Percentiles rank a stretch among this genome's conserved stretches.
Conservation (phyloP, 2,113 vertebrate genomes). For the Xerus inauris region DNA sequence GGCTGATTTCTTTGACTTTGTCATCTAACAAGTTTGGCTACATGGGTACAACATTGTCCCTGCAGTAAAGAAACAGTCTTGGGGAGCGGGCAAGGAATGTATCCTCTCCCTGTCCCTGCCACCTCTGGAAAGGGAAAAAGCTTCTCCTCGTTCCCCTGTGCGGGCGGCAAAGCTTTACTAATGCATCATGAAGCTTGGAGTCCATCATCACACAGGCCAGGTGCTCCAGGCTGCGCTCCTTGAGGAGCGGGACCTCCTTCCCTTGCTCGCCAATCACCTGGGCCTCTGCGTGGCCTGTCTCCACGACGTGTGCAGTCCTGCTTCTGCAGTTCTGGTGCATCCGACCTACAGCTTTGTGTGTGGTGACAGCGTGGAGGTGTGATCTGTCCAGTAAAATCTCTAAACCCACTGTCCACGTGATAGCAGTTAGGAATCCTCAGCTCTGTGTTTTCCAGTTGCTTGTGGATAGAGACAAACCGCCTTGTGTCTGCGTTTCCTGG, state of each 20-base stretch:
- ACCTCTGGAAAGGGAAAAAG: neutral
- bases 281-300: neutral
- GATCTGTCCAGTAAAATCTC: neutral
- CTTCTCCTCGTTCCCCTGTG: neutral
- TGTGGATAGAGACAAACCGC: neutral
- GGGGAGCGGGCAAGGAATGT: rapidly evolving
- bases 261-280: neutral
- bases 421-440: neutral
- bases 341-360: neutral
- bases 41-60: rapidly evolving
- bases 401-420: neutral
- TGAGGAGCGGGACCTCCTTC: neutral
- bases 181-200: rapidly evolving
- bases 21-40: neutral
- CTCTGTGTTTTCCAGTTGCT: neutral
- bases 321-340: neutral
- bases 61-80: neutral
- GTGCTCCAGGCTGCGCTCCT: neutral
- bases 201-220: rapidly evolving
- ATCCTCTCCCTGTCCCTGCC: neutral
- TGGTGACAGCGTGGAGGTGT: rapidly evolving
- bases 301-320: neutral
- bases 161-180: neutral
- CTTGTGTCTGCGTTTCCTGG: neutral
- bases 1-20: neutral